Evolutionary conservation across 1,140 invertebrate genomes (phyloP).

Genomic region (Mycetomoellerius zeteki): DNA sequence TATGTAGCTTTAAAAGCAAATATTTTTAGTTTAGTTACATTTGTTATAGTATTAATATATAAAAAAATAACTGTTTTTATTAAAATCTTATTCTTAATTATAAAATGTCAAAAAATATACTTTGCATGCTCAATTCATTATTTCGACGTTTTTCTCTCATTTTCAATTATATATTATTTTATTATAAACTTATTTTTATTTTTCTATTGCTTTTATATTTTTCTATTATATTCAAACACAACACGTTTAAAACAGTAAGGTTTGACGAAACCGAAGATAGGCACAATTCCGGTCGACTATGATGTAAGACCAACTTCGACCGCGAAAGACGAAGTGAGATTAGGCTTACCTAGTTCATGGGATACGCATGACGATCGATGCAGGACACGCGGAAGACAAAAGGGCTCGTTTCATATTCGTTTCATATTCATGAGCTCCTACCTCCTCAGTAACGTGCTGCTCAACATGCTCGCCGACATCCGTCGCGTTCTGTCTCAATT

Average conservation of each 20-base stretch:
- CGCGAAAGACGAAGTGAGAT: conserved; percentile 36
- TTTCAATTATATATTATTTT: neutral
- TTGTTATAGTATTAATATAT: neutral
- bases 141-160: neutral
- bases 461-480: conserved; percentile 73
- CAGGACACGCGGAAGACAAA: conserved; percentile 69
- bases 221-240: neutral
- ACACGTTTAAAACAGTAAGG: neutral
- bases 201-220: neutral
- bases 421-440: conserved; percentile 81
- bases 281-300: neutral
- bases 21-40: neutral
- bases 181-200: neutral
- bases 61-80: neutral
- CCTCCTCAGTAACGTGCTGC: conserved; percentile 60
- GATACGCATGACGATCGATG: conserved; percentile 36
- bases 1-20: neutral
- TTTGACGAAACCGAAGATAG: neutral
- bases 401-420: conserved; percentile 78
- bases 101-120: neutral
- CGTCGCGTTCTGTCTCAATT: conserved; percentile 74
- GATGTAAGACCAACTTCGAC: neutral
- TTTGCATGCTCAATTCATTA: neutral
- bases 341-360: conserved; percentile 19
- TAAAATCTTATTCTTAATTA: neutral